Evolutionary conservation across 2,797 vertebrate species (phyloP), one percentile per base, ranked within the genome.

Genomic region (Agapornis canus): DNA sequence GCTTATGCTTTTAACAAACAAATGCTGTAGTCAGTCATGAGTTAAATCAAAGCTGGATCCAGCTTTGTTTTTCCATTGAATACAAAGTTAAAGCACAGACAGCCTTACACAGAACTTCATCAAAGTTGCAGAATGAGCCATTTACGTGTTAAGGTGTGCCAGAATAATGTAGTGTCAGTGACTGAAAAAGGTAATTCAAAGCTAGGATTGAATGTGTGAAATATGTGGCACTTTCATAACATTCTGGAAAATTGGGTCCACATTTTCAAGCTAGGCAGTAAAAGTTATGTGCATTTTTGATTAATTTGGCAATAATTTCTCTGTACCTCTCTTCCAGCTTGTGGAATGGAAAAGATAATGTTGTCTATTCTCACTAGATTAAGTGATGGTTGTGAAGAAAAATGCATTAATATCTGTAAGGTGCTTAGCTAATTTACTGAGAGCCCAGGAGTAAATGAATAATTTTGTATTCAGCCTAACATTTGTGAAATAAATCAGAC

Each of bases 301-400:
- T 96, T 86, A 90, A 96, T 96, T 92, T 75, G 32, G 40, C 61
- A 92, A 81, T 96, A 92, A 94, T 91, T 94, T 94, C 42, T 94
- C 61, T 75, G 22, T 68, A 75, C 32, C 52, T 89, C 75, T 73
- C 8, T 77, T 92, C 27, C 19, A 20, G 43, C 51, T 48, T 91
- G 47, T 39, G 69, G 26, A 91, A 87, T 71, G 52, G 37, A 81
- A 76, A 68, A 86, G 83, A 40, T 82, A 73, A n/a, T 77, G 18
- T 60, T 75, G 35, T 77, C 52, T 88, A 47, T 35, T 81, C 35
- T 87, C 52, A 54, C 69, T 83, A 88, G 65, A 78, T 82, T 43
- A 82, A 78, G 59, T 88, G 76, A 59, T 91, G 72, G 20, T 75
- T 83, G 25, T 47, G 11, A 90, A 91, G 72, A 92, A 42, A 92